Conservation (phyloP, 2,888 invertebrate species). For the Herminia tarsipennalis region DNA sequence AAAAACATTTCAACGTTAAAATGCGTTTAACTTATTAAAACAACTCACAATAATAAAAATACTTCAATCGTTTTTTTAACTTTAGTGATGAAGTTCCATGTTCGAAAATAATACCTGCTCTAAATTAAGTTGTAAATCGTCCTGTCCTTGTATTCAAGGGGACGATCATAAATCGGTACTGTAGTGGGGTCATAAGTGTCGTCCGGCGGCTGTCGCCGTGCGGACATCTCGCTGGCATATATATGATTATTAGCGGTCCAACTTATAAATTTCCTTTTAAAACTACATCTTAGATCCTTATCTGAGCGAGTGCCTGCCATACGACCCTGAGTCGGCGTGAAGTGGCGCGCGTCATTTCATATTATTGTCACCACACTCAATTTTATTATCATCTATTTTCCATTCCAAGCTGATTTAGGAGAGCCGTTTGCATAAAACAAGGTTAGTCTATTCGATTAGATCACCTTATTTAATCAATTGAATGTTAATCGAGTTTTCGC, state of each 20-base stretch:
- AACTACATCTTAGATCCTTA: constrained; percentile 75
- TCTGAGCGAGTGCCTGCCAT: constrained; percentile 58
- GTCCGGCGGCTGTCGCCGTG: constrained; percentile 57
- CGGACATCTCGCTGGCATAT: constrained; percentile 70
- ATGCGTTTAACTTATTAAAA: constrained; percentile 20
- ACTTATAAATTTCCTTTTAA: constrained; percentile 76
- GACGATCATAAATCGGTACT: constrained; percentile 73
- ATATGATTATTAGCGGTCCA: constrained; percentile 73
- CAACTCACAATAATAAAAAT: constrained; percentile 6
- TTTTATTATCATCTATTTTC: constrained; percentile 68
- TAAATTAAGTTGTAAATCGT: constrained; percentile 79
- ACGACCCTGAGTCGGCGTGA: constrained; percentile 51
- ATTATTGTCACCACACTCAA: constrained; percentile 65
- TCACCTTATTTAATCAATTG: constrained; percentile 67
- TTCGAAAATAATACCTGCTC: constrained; percentile 48
- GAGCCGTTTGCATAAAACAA: constrained; percentile 72
- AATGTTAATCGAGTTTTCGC: constrained; percentile 69
- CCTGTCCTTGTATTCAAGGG: constrained; percentile 69
- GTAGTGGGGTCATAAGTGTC: constrained; percentile 75
- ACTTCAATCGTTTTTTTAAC: not conserved
- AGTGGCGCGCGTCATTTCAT: constrained; percentile 49
- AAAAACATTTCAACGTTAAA: constrained; percentile 13
- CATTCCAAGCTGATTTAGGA: constrained; percentile 70
- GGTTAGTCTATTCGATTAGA: constrained; percentile 62
- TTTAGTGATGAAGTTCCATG: constrained; percentile 25